Evolutionary conservation across 2,797 vertebrate genomes (phyloP), one percentile per base, ranked within the genome.

Genomic region (Perodicticus potto): DNA sequence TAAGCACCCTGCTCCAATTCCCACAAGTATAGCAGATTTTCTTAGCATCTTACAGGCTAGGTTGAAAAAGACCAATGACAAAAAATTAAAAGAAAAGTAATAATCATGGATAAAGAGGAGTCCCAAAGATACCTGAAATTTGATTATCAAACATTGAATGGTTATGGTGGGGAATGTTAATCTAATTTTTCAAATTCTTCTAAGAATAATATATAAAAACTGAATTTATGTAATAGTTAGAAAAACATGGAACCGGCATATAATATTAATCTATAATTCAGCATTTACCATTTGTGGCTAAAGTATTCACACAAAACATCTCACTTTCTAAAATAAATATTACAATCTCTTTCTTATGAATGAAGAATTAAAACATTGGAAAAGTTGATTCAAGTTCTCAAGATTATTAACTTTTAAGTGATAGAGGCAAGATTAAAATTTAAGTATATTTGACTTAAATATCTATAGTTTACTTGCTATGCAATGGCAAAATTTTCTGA

Each of bases 61-160:
- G 17, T 19, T 37, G 11, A 78, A 87, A 59, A 89, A 76, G 3
- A 74, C 4, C 1, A 13, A 53, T 32, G 29, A 29, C 2, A 45
- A 84, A 82, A 93, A 86, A 8, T 55, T 67, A 40, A 77, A 93
- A 95, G 12, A 77, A 82, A 86, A 74, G 16, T 37, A 72, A 78
- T 12, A 61, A 25, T 69, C 8, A 76, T 23, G 12, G 7, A 0
- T 55, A 22, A 82, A 85, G 22, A 70, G 1, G 29, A 61, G 5
- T 72, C 22, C 61, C 13, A 67, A 70, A 1, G 10, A 34, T 11
- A 34, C 29, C 7, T 90, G 27, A 45, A 72, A 17, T 80, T 84
- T 29, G 4, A 45, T 43, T 13, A 73, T 37, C 3, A 49, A 27
- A 78, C 0, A 45, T n/a, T 45, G n/a, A 94, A 40, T 10, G 0